phyloP scores from a whole-genome alignment of 2,113 vertebrate species.

The Mixornis gularis region DNA sequence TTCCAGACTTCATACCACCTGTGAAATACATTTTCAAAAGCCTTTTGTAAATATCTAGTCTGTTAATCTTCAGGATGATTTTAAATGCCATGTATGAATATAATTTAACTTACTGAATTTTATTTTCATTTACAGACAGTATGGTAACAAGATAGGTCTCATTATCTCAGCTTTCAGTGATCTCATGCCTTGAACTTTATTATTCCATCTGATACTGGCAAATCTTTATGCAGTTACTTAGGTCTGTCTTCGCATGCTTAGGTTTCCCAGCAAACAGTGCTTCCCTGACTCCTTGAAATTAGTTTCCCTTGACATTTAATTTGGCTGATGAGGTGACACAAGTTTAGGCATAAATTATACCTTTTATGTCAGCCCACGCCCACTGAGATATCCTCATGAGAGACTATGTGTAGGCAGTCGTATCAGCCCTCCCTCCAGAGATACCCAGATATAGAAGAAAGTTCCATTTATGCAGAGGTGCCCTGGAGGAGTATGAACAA shows the following conservation, averaged over 20 bases:
- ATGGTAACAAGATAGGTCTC: neutral
- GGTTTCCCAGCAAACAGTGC: neutral
- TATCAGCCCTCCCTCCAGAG: neutral
- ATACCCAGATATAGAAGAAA: neutral
- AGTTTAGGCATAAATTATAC: neutral
- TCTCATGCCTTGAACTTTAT: neutral
- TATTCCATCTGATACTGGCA: neutral
- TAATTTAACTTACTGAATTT: neutral
- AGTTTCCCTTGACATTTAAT: neutral
- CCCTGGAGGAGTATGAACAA: neutral
- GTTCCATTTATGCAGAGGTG: neutral
- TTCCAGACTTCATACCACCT: neutral
- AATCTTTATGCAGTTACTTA: neutral
- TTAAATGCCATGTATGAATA: neutral
- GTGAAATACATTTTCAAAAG: neutral
- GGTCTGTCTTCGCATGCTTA: neutral
- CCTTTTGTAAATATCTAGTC: neutral
- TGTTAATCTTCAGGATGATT: neutral
- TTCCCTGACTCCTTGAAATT: neutral
- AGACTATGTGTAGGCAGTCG: neutral
- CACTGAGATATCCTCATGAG: neutral
- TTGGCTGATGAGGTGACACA: neutral
- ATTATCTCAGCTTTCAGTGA: constrained; percentile 15
- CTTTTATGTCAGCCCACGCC: neutral
- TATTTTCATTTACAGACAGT: neutral